These are phyloP conservation scores for Campaea margaritaria DNA, from an alignment of 2,888 invertebrate species.

Conservation along the genomic window DNA sequence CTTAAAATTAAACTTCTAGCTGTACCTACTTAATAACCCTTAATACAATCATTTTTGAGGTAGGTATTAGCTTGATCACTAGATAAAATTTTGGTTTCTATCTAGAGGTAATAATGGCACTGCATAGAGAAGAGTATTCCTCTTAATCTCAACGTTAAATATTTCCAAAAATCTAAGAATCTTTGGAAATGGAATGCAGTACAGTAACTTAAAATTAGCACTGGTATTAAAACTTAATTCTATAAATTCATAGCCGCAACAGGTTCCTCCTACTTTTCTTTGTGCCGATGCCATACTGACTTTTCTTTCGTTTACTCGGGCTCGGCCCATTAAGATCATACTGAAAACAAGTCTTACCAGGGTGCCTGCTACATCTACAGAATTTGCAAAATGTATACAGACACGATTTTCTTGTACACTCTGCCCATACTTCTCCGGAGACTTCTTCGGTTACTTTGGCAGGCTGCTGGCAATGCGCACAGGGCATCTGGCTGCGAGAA, in stretches of 20 bases:
- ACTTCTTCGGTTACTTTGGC: conserved; percentile 75
- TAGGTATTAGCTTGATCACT: conserved; percentile 35
- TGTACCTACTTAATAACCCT: conserved; percentile 37
- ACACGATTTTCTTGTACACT: conserved; percentile 80
- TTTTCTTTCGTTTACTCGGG: conserved; percentile 79
- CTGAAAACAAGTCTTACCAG: conserved; percentile 71
- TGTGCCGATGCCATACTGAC: conserved; percentile 66
- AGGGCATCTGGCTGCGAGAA: conserved; percentile 66
- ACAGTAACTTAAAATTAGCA: conserved; percentile 51
- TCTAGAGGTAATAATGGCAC: conserved; percentile 40
- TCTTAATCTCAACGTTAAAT: conserved; percentile 44
- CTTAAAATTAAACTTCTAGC: conserved; percentile 29
- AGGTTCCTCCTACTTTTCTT: conserved; percentile 77
- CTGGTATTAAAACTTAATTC: conserved; percentile 52
- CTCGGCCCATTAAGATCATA: conserved; percentile 79
- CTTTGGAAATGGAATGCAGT: conserved; percentile 69
- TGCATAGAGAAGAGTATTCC: conserved; percentile 33
- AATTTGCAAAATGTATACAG: conserved; percentile 81
- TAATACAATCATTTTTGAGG: conserved; percentile 38
- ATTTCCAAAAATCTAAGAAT: conserved; percentile 37
- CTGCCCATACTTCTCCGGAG: conserved; percentile 82
- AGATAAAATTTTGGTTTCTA: conserved; percentile 33
- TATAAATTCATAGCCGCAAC: conserved; percentile 66
- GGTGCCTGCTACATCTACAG: conserved; percentile 74
- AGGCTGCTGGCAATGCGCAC: conserved; percentile 73